phyloP scores from a whole-genome alignment of 2,888 invertebrate species.

The Augiades crinisus region DNA sequence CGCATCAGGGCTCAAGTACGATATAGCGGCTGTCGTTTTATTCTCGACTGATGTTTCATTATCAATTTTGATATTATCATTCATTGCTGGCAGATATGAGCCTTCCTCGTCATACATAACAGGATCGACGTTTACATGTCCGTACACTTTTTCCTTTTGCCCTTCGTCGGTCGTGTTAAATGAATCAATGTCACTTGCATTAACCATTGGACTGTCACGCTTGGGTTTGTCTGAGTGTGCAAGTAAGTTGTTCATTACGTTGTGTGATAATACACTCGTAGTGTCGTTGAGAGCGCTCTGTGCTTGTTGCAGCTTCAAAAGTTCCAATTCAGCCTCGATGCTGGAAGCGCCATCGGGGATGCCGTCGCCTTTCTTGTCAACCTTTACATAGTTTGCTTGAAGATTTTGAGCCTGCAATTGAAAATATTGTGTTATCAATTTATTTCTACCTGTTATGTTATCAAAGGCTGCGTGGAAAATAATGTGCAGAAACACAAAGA shows the following conservation, averaged over 20 bases:
- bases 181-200: constrained; percentile 47
- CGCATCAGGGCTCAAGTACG: neutral
- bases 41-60: constrained; percentile 20
- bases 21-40: constrained; percentile 1
- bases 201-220: constrained; percentile 61
- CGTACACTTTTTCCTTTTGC: constrained; percentile 70
- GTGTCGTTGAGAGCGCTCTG: constrained; percentile 47
- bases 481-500: too few species aligned
- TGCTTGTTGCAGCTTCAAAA: constrained; percentile 62
- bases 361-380: constrained; percentile 63
- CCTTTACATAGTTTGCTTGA: constrained; percentile 50
- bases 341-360: constrained; percentile 51
- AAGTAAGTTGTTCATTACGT: constrained; percentile 54
- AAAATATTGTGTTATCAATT: constrained; percentile 27
- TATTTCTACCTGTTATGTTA: too few species aligned
- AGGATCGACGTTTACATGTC: constrained; percentile 71
- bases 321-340: constrained; percentile 71
- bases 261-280: constrained; percentile 50
- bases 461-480: too few species aligned
- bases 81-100: constrained; percentile 34
- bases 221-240: constrained; percentile 67
- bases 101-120: constrained; percentile 52
- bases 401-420: constrained; percentile 60
- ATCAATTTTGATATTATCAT: constrained; percentile 31
- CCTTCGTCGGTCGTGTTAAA: constrained; percentile 54